These are phyloP conservation scores for Incurvaria masculella DNA, from an alignment of 2,888 invertebrate species.

Conservation along the genomic window DNA sequence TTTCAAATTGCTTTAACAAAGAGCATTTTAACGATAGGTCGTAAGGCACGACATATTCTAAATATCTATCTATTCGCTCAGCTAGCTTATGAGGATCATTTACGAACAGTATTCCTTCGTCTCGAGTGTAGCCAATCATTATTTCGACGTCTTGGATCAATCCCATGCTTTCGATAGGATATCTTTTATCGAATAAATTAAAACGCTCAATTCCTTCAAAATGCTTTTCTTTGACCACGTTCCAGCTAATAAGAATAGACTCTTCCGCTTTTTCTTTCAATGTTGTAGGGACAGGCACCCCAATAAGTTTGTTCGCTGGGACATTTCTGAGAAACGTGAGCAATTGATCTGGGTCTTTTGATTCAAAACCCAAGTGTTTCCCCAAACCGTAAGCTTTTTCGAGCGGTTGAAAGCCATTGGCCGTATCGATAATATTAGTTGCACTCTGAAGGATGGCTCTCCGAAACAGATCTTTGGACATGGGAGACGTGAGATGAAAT, in stretches of 20 bases:
- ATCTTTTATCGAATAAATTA: neutral
- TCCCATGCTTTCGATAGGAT: neutral
- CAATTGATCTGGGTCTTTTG: neutral
- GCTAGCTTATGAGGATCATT: neutral
- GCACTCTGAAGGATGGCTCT: constrained; percentile 19
- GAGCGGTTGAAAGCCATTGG: neutral
- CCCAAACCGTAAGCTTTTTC: neutral
- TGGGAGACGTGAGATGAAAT: constrained; percentile 29
- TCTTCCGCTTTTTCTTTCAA: constrained; percentile 39
- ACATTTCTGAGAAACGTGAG: neutral
- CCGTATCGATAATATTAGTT: constrained; percentile 11
- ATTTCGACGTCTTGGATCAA: constrained; percentile 52
- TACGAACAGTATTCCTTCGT: constrained; percentile 49
- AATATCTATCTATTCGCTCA: constrained; percentile 5
- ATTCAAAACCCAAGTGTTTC: neutral
- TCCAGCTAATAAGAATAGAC: constrained; percentile 4
- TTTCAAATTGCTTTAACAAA: constrained; percentile 19
- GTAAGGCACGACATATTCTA: constrained; percentile 8
- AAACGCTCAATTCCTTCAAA: constrained; percentile 37
- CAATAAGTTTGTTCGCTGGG: neutral
- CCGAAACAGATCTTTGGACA: constrained; percentile 38
- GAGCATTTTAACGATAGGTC: constrained; percentile 12
- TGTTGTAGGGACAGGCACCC: constrained; percentile 28
- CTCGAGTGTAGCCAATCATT: constrained; percentile 65
- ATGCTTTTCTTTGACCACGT: constrained; percentile 9